These are phyloP conservation scores for Aythya baeri DNA, from an alignment of 2,113 vertebrate genomes.

Conservation along the genomic window DNA sequence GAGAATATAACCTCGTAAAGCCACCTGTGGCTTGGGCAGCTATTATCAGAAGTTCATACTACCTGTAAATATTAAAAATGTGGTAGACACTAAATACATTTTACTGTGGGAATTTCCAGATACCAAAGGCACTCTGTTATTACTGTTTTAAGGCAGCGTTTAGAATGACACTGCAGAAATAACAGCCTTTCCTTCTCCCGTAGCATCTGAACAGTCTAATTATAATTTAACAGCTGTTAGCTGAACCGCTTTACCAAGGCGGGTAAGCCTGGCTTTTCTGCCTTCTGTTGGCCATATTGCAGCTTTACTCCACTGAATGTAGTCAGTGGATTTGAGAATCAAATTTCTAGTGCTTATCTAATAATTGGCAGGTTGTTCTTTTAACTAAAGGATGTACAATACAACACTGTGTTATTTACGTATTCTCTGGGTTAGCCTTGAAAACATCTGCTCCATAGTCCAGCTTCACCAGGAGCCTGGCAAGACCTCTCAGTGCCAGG, in stretches of 20 bases:
- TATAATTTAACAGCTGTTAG: not conserved
- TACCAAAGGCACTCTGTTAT: not conserved
- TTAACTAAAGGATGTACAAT: not conserved
- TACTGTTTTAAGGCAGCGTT: not conserved
- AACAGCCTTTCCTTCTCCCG: not conserved
- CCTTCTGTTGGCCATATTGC: not conserved
- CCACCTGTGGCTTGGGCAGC: not conserved
- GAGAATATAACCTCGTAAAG: not conserved
- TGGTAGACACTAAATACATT: not conserved
- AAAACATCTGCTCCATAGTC: not conserved
- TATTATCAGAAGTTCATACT: not conserved
- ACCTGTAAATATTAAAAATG: accelerated
- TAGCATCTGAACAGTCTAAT: not conserved
- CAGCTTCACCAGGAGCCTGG: not conserved
- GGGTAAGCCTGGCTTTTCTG: not conserved
- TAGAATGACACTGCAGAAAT: not conserved
- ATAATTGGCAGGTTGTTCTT: not conserved
- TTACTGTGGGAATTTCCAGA: not conserved
- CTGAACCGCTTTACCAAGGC: not conserved
- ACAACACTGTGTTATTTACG: not conserved
- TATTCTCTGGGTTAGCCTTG: not conserved
- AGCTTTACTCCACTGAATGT: not conserved
- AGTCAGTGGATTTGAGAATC: not conserved
- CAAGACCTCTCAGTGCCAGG: not conserved
- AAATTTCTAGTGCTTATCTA: not conserved